Percentiles rank a stretch among this genome's conserved stretches.
phyloP scores from a whole-genome alignment of 2,797 vertebrate species.

The Lagocephalus sceleratus region DNA sequence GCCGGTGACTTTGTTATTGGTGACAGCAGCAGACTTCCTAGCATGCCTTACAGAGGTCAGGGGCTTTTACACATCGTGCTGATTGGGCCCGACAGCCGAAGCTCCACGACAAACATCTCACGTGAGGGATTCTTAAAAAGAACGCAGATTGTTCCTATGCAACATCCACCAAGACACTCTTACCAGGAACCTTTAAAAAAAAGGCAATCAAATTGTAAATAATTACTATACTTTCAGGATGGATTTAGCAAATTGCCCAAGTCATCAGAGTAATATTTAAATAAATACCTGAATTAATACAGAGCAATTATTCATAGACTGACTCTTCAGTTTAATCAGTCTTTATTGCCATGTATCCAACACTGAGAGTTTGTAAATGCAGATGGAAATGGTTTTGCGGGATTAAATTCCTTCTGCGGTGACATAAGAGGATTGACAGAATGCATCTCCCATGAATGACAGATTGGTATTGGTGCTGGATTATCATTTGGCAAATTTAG shows the following conservation, averaged over 20 bases:
- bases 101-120: slow-evolving; percentile 10
- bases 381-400: no score
- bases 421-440: slow-evolving; percentile 8
- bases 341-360: no score
- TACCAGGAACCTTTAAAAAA: no score
- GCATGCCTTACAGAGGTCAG: neutral
- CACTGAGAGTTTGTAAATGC: no score
- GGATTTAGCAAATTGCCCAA: no score
- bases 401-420: slow-evolving; percentile 15
- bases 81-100: slow-evolving; percentile 17
- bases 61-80: slow-evolving; percentile 7
- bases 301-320: no score
- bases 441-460: slow-evolving; percentile 14
- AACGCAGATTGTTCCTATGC: neutral
- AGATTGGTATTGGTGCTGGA: slow-evolving; percentile 7
- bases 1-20: slow-evolving; percentile 3
- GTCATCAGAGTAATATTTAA: no score
- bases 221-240: no score
- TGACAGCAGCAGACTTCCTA: neutral
- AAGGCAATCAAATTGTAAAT: no score
- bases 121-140: slow-evolving; percentile 1
- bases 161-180: neutral
- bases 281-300: no score
- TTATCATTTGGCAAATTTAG: no score
- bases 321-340: no score